Conservation (phyloP, 2,888 invertebrate species). For the Petrolisthes manimaculis region DNA sequence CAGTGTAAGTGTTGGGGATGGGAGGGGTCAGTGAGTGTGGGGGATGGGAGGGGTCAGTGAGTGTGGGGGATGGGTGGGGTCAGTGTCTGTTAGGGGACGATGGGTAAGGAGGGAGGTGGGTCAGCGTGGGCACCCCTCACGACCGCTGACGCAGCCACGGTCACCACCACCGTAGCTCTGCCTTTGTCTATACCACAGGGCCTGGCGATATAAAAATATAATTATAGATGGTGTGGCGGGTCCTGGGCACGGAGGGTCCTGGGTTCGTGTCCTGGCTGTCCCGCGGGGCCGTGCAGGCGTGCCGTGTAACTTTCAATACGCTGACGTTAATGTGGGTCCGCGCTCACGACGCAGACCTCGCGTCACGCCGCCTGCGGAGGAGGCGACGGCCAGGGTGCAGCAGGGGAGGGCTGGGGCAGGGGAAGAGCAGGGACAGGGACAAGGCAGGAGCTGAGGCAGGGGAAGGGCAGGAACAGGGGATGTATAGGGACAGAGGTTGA, state of each 20-base stretch:
- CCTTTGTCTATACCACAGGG: conserved; percentile 3
- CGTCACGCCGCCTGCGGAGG: no score
- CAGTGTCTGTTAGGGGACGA: not conserved
- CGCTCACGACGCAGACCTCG: conserved; percentile 43
- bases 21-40: not conserved
- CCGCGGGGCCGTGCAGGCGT: conserved; percentile 25
- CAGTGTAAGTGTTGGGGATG: no score
- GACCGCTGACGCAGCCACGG: not conserved
- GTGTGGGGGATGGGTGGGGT: not conserved
- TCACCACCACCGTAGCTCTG: not conserved
- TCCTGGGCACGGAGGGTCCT: not conserved
- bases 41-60: not conserved
- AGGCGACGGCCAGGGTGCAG: no score
- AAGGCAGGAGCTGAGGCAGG: not conserved
- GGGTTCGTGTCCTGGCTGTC: conserved; percentile 8
- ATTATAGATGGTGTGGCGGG: not conserved
- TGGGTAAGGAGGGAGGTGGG: not conserved
- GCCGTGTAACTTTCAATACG: conserved; percentile 50
- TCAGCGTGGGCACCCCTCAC: conserved; percentile 1
- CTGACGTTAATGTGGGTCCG: conserved; percentile 37
- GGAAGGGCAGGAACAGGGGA: not conserved
- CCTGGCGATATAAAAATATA: not conserved
- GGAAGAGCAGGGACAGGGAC: not conserved
- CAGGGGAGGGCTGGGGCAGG: not conserved
- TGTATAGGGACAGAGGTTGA: not conserved